A percentile compares a stretch with the other conserved stretches of the same genome.
phyloP scores from a whole-genome alignment of 2,888 invertebrate genomes.

The Hypselothyrea guttata region DNA sequence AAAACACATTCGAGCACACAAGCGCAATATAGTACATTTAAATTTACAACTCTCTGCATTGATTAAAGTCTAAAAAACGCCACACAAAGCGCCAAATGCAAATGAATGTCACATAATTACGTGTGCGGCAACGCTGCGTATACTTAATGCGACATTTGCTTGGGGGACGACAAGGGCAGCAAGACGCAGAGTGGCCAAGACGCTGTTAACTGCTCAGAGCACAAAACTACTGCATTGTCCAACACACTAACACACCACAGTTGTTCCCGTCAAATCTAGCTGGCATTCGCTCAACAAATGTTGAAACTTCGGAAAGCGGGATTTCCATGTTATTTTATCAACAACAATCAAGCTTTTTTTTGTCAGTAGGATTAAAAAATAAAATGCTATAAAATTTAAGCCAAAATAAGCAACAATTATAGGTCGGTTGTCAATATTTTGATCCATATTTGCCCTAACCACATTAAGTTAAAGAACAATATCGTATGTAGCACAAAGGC shows the following conservation, averaged over 20 bases:
- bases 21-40: constrained; percentile 3
- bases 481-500: too few species aligned
- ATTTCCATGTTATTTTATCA: too few species aligned
- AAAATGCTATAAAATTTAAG: too few species aligned
- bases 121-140: constrained; percentile 55
- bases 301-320: too few species aligned
- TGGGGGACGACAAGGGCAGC: constrained; percentile 26
- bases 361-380: too few species aligned
- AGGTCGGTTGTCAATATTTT: too few species aligned
- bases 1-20: constrained; percentile 5
- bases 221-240: constrained; percentile 64
- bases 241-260: constrained; percentile 16
- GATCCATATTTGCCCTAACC: too few species aligned
- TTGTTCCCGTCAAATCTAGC: too few species aligned
- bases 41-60: constrained; percentile 49
- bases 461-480: too few species aligned
- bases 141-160: constrained; percentile 65
- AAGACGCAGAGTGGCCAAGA: constrained; percentile 28
- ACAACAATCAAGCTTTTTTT: too few species aligned
- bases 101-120: constrained; percentile 69
- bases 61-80: constrained; percentile 51
- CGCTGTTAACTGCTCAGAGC: constrained; percentile 48
- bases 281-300: too few species aligned
- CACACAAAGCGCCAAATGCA: constrained; percentile 47
- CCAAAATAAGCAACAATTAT: too few species aligned